These are phyloP conservation scores for Nineta flava DNA, from an alignment of 2,888 invertebrate genomes.

Conservation along the genomic window DNA sequence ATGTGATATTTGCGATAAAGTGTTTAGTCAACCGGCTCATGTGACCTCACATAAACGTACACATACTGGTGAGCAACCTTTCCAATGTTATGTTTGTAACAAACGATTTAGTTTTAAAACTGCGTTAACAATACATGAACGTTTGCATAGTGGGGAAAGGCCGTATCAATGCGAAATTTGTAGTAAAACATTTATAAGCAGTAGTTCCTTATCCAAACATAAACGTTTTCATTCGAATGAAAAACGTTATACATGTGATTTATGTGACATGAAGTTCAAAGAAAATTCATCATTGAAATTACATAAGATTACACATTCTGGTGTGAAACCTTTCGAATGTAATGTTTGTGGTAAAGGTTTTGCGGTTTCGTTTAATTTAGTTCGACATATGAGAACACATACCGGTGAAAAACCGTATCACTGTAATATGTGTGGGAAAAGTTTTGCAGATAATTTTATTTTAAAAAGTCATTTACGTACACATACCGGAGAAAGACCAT, in stretches of 20 bases:
- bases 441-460: neutral
- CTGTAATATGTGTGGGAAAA: neutral
- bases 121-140: neutral
- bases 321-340: neutral
- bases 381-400: neutral
- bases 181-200: neutral
- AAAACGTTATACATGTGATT: neutral
- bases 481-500: neutral
- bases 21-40: neutral
- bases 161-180: neutral
- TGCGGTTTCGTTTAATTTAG: neutral
- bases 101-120: neutral
- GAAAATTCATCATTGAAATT: neutral
- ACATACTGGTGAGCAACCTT: constrained; percentile 5
- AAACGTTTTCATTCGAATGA: neutral
- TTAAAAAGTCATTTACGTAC: neutral
- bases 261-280: neutral
- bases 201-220: neutral
- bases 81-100: constrained; percentile 4
- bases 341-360: neutral
- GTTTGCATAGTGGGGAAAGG: neutral
- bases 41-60: constrained; percentile 1
- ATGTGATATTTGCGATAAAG: constrained; percentile 3
- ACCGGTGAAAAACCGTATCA: neutral
- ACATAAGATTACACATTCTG: neutral